phyloP scores from a whole-genome alignment of 1,140 invertebrate genomes.

The Physella acuta region DNA sequence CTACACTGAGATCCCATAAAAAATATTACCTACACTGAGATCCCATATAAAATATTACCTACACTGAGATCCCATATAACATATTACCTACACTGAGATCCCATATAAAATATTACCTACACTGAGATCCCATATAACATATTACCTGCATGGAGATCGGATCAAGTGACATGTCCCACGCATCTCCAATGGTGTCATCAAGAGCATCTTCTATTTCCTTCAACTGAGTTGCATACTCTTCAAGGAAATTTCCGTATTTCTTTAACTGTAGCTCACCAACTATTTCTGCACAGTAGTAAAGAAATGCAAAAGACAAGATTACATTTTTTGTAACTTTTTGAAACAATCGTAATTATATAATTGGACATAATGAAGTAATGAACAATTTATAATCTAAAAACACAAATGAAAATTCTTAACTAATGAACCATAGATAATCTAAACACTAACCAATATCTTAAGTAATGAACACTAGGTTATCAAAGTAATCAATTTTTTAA shows the following conservation, averaged over 20 bases:
- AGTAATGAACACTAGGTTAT: too few relatives aligned
- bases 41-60: too few relatives aligned
- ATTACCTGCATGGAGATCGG: conserved; percentile 68
- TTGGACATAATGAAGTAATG: too few relatives aligned
- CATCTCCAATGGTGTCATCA: conserved; percentile 61
- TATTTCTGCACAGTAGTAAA: conserved; percentile 58
- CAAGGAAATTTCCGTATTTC: conserved; percentile 75
- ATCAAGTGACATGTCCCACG: conserved; percentile 65
- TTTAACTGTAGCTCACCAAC: conserved; percentile 68
- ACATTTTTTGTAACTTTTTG: background rate
- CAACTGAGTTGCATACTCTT: conserved; percentile 66
- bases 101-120: too few relatives aligned
- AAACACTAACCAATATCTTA: background rate
- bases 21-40: too few relatives aligned
- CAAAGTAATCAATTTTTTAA: too few relatives aligned
- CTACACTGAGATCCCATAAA: too few relatives aligned
- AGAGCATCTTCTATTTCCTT: conserved; percentile 63
- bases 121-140: too few relatives aligned
- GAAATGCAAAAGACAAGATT: background rate
- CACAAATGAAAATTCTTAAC: background rate
- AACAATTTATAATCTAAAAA: background rate
- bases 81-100: too few relatives aligned
- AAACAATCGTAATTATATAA: too few relatives aligned
- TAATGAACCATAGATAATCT: background rate
- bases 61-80: too few relatives aligned